Evolutionary conservation across 2,888 invertebrate genomes (phyloP).

Genomic region (Allygus modestus): DNA sequence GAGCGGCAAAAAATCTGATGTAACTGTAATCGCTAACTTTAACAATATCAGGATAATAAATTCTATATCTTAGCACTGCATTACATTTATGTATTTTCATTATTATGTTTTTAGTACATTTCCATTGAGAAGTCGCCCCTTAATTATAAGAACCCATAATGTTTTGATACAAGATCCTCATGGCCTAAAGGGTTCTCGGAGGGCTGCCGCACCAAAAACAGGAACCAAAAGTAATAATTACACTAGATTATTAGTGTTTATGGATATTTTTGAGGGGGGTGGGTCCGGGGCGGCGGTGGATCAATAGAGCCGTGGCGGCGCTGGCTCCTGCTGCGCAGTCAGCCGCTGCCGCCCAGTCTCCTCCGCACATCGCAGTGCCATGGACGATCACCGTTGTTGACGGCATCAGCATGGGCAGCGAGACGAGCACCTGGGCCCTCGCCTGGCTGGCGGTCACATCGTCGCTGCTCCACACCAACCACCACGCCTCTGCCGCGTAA

Average conservation of each 20-base stretch:
- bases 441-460: conserved; percentile 64
- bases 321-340: neutral
- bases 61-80: too few species aligned
- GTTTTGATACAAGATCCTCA: neutral
- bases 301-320: conserved; percentile 17
- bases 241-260: conserved; percentile 53
- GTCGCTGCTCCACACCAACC: conserved; percentile 62
- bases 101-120: too few species aligned
- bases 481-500: conserved; percentile 65
- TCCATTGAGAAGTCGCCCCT: too few species aligned
- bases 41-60: too few species aligned
- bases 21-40: too few species aligned
- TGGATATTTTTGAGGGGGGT: conserved; percentile 43
- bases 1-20: too few species aligned
- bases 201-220: neutral
- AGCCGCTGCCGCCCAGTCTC: neutral
- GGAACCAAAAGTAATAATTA: conserved; percentile 50
- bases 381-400: conserved; percentile 32
- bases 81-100: too few species aligned
- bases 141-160: too few species aligned
- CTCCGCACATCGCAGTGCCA: neutral
- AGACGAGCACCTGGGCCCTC: conserved; percentile 62
- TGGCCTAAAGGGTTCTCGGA: neutral
- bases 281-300: neutral
- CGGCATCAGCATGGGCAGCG: conserved; percentile 51